Conservation (phyloP, 2,888 invertebrate species). For the Callosobruchus maculatus region DNA sequence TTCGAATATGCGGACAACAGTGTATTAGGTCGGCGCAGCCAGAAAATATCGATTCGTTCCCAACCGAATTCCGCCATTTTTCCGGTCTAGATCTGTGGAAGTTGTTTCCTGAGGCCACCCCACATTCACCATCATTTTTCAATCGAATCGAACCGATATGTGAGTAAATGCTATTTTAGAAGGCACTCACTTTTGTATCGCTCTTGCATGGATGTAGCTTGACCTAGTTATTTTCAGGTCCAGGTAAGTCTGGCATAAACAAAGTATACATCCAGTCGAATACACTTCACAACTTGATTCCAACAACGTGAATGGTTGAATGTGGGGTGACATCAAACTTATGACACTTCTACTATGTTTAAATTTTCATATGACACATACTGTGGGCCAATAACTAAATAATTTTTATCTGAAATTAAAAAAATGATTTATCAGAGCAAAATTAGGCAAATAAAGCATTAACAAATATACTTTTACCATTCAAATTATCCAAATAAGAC, state of each 20-base stretch:
- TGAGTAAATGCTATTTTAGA: not conserved
- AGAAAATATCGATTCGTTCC: not conserved
- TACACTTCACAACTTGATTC: not conserved
- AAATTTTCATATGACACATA: no score
- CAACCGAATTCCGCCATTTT: not conserved
- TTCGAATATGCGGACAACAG: no score
- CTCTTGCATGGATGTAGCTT: not conserved
- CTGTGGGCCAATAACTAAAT: no score
- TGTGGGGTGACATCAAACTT: not conserved
- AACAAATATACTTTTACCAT: no score
- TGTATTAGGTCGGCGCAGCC: not conserved
- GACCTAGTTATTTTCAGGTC: not conserved
- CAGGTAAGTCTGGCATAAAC: not conserved
- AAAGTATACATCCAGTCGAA: not conserved
- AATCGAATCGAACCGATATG: not conserved
- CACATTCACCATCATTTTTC: not conserved
- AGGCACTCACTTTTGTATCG: not conserved
- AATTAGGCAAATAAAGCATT: no score
- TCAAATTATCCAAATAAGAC: no score
- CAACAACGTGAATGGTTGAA: not conserved
- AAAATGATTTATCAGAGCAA: no score
- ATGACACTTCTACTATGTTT: no score
- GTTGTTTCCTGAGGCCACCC: not conserved
- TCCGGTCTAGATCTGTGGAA: not conserved
- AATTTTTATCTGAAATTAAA: no score